Conservation (phyloP, 2,113 vertebrate species). For the Hyla sarda region DNA sequence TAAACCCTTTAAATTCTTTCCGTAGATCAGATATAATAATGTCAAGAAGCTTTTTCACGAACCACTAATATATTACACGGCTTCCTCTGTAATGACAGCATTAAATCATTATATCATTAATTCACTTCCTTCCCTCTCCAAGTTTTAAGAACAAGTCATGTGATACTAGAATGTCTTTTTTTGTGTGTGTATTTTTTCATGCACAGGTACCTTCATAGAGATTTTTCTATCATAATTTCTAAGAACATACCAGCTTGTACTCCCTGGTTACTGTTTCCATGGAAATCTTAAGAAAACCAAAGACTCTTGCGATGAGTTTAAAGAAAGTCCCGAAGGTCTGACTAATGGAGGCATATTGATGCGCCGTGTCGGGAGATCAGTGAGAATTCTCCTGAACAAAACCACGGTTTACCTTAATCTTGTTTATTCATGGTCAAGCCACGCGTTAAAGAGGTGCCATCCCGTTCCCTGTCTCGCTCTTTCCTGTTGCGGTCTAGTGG, state of each 20-base stretch:
- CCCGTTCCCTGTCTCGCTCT: no score
- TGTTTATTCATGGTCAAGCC: conserved; percentile 7
- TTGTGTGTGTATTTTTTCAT: no score
- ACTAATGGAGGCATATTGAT: conserved; percentile 47
- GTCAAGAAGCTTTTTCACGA: neutral
- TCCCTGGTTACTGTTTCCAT: conserved; percentile 63
- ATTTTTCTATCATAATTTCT: conserved; percentile 48
- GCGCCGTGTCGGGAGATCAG: neutral
- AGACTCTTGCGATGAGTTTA: conserved; percentile 27
- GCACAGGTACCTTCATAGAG: conserved; percentile 2
- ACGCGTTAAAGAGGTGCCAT: no score
- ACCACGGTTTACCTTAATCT: conserved; percentile 46
- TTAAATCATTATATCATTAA: neutral
- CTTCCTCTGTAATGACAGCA: neutral
- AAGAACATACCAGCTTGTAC: conserved; percentile 62
- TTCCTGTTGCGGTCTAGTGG: no score
- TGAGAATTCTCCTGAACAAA: conserved; percentile 23
- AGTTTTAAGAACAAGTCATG: neutral
- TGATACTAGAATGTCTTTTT: neutral
- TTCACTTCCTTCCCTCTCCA: neutral
- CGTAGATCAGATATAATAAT: neutral
- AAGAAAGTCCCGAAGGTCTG: conserved; percentile 35
- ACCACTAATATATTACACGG: neutral
- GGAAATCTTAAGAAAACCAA: conserved; percentile 58
- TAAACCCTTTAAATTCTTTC: neutral